Percentiles rank a stretch among this genome's conserved stretches.
Evolutionary conservation across 1,140 invertebrate species (phyloP).

Genomic region (Vanessa tameamea): DNA sequence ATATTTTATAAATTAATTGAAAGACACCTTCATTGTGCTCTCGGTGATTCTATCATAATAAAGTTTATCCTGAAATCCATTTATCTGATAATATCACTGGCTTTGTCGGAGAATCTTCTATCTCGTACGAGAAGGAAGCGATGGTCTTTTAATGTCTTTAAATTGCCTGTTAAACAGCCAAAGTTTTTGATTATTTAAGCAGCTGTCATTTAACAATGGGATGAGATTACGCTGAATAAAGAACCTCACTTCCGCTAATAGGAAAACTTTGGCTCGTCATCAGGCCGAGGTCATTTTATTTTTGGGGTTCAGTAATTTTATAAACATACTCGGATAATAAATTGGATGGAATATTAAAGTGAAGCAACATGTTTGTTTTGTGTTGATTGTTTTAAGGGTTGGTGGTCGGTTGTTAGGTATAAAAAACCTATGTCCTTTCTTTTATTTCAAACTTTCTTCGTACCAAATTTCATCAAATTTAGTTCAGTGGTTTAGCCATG

Average conservation of each 20-base stretch:
- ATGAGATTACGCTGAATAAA: slow-evolving; percentile 62
- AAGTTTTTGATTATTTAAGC: slow-evolving; percentile 57
- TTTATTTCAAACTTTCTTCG: too few relatives aligned
- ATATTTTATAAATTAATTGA: background rate
- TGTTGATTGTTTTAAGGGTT: too few relatives aligned
- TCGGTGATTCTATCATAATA: slow-evolving; percentile 15
- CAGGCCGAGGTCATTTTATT: slow-evolving; percentile 14
- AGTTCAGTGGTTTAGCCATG: too few relatives aligned
- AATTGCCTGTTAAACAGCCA: slow-evolving; percentile 55
- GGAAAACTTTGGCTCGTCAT: slow-evolving; percentile 56
- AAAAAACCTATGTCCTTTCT: too few relatives aligned
- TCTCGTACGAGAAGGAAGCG: slow-evolving; percentile 31
- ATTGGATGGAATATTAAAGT: too few relatives aligned
- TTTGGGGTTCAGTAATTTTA: slow-evolving; percentile 7
- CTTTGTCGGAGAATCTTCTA: slow-evolving; percentile 21
- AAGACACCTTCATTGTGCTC: background rate
- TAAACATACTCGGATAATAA: background rate
- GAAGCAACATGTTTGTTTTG: too few relatives aligned
- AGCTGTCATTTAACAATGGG: slow-evolving; percentile 56
- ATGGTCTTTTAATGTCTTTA: slow-evolving; percentile 56
- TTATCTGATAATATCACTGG: slow-evolving; percentile 12
- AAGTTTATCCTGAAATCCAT: slow-evolving; percentile 17
- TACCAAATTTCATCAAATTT: too few relatives aligned
- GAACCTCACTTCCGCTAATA: slow-evolving; percentile 54
- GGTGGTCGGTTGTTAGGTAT: too few relatives aligned